Conservation (phyloP, 2,113 vertebrate species). For the Mellivora capensis region DNA sequence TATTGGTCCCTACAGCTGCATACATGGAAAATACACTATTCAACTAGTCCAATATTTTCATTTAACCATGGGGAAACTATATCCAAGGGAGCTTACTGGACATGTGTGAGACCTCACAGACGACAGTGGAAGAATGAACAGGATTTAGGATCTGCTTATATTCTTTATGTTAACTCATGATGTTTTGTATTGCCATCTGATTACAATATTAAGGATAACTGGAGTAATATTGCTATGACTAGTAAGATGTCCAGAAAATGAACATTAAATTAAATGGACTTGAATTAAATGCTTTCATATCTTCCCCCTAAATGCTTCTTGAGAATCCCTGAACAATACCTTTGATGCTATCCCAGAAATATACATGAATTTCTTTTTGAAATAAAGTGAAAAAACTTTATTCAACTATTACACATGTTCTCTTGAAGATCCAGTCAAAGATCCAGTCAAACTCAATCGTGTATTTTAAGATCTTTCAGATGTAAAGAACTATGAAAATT, state of each 20-base stretch:
- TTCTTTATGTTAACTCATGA: background rate
- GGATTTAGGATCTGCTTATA: background rate
- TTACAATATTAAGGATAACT: background rate
- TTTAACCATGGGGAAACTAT: background rate
- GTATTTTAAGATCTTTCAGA: background rate
- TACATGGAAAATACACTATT: background rate
- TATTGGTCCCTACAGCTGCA: background rate
- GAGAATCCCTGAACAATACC: background rate
- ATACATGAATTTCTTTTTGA: background rate
- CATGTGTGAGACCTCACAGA: background rate
- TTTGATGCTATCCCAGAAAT: background rate
- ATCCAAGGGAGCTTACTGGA: background rate
- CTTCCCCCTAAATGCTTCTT: background rate
- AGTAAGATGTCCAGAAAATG: background rate
- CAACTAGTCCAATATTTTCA: background rate
- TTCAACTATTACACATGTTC: background rate
- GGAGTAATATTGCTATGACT: background rate
- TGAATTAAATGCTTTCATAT: background rate
- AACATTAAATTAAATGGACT: background rate
- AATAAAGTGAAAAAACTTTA: background rate
- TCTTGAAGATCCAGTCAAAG: conserved; percentile 12
- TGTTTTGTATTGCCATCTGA: background rate
- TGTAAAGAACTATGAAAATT: background rate
- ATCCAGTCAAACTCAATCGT: background rate
- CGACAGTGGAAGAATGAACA: background rate